Evolutionary conservation across 2,888 invertebrate genomes (phyloP).

Genomic region (Parnassius apollo): DNA sequence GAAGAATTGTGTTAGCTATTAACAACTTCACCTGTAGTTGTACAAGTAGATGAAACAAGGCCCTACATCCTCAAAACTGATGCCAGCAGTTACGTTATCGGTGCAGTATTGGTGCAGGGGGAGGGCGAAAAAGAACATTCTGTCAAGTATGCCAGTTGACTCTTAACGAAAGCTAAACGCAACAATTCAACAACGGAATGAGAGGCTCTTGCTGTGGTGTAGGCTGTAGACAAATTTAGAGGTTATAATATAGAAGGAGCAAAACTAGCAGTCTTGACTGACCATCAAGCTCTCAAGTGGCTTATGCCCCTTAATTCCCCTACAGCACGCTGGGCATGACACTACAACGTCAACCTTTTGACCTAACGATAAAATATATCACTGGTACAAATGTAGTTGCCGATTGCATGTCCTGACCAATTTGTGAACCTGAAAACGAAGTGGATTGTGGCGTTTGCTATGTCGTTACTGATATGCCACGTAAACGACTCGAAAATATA

Average conservation of each 20-base stretch:
- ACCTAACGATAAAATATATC: conserved; percentile 38
- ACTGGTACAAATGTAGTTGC: conserved; percentile 52
- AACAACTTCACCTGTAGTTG: neutral
- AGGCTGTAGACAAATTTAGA: conserved; percentile 34
- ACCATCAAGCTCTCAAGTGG: conserved; percentile 64
- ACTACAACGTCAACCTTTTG: no score
- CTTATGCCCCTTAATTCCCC: conserved; percentile 53
- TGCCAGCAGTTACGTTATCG: no score
- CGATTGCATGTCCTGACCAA: conserved; percentile 42
- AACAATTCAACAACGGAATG: no score
- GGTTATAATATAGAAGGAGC: conserved; percentile 46
- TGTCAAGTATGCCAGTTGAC: no score
- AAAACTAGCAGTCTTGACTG: conserved; percentile 44
- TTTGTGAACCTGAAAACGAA: neutral
- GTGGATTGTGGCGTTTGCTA: conserved; percentile 9
- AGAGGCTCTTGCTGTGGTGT: conserved; percentile 22
- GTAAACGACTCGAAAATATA: no score
- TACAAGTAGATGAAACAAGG: neutral
- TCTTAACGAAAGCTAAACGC: no score
- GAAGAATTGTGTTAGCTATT: neutral
- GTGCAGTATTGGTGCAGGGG: no score
- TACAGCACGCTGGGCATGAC: conserved; percentile 47
- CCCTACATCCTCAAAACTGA: no score
- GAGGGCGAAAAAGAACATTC: no score
- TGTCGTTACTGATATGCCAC: no score